Conservation (phyloP, 2,113 vertebrate genomes). For the Syngnathus floridae region DNA sequence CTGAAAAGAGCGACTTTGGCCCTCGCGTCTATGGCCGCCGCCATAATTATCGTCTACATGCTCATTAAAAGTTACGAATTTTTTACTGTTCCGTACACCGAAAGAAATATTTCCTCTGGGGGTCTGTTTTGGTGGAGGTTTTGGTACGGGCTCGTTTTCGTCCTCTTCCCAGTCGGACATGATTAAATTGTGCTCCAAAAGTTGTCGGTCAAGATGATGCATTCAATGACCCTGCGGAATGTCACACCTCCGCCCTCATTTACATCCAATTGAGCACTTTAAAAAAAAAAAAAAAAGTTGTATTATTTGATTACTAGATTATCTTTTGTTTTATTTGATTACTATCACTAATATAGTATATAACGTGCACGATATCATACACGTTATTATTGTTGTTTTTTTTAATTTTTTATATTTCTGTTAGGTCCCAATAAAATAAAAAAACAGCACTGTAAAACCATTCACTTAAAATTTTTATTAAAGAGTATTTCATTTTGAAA, state of each 20-base stretch:
- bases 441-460: not conserved
- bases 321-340: too few relatives aligned
- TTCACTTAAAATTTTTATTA: slow-evolving; percentile 65
- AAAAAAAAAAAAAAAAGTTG: too few relatives aligned
- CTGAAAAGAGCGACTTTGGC: not conserved
- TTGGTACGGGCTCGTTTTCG: not conserved
- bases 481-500: slow-evolving; percentile 71
- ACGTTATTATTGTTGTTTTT: too few relatives aligned
- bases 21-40: not conserved
- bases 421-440: not conserved
- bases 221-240: not conserved
- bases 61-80: not conserved
- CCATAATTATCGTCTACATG: not conserved
- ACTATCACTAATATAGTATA: too few relatives aligned
- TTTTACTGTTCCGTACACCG: slow-evolving; percentile 12
- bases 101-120: not conserved
- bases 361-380: too few relatives aligned
- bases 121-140: not conserved
- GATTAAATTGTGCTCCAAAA: fast-evolving
- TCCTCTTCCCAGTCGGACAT: slow-evolving; percentile 73
- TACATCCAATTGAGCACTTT: not conserved
- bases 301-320: too few relatives aligned
- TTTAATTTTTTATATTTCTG: too few relatives aligned
- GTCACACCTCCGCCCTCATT: fast-evolving
- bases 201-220: slow-evolving; percentile 5